phyloP scores from a whole-genome alignment of 2,888 invertebrate genomes.

The Leptopilina syphax region DNA sequence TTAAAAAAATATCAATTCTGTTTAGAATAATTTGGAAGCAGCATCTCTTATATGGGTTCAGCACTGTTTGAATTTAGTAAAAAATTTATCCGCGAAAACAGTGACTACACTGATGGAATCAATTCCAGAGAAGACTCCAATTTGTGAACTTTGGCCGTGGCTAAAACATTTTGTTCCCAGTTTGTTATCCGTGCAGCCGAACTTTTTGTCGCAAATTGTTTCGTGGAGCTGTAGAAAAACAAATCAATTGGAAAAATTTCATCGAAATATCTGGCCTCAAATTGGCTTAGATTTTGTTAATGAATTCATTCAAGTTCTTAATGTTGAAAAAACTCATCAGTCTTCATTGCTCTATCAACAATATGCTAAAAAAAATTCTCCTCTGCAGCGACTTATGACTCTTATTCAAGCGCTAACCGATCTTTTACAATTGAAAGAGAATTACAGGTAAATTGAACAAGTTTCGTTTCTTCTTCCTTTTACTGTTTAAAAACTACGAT shows the following conservation, averaged over 20 bases:
- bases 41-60: constrained; percentile 74
- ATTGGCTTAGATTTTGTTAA: constrained; percentile 73
- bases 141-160: constrained; percentile 66
- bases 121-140: constrained; percentile 61
- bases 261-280: constrained; percentile 64
- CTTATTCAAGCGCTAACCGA: constrained; percentile 68
- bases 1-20: constrained; percentile 40
- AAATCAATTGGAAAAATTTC: constrained; percentile 64
- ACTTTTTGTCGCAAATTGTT: constrained; percentile 64
- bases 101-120: constrained; percentile 62
- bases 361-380: constrained; percentile 61
- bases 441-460: constrained; percentile 61
- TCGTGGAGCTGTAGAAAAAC: constrained; percentile 66
- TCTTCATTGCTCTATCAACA: constrained; percentile 60
- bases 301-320: constrained; percentile 69
- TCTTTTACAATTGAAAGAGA: constrained; percentile 63
- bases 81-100: constrained; percentile 60
- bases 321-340: constrained; percentile 60
- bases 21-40: constrained; percentile 67
- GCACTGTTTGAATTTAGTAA: constrained; percentile 66
- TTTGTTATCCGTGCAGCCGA: constrained; percentile 64
- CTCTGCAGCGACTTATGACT: constrained; percentile 62
- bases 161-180: constrained; percentile 71
- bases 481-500: no score
- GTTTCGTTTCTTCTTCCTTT: neutral